phyloP scores from a whole-genome alignment of 2,888 invertebrate species.

The Chrysolina oricalcia region DNA sequence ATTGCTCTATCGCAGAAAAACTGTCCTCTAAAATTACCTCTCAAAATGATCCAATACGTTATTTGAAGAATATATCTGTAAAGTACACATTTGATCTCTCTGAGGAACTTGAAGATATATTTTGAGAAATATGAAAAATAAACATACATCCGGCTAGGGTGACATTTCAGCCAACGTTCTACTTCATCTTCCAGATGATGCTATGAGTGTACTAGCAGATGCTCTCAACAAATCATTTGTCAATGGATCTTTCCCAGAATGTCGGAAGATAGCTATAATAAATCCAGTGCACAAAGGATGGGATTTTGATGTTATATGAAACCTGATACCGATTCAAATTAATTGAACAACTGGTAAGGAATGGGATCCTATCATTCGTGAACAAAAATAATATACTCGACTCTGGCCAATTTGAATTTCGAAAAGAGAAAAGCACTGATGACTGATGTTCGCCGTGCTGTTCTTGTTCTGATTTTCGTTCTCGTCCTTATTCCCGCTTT shows the following conservation, averaged over 20 bases:
- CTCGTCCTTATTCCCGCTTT: too few species aligned
- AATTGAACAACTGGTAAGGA: too few species aligned
- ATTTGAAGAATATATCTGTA: neutral
- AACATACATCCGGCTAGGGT: neutral
- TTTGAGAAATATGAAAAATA: neutral
- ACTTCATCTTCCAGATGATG: constrained; percentile 17
- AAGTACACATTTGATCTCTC: neutral
- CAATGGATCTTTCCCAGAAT: too few species aligned
- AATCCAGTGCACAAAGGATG: too few species aligned
- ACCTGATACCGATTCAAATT: too few species aligned
- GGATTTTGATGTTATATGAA: too few species aligned
- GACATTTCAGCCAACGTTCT: neutral
- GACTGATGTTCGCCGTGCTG: too few species aligned
- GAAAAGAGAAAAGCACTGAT: neutral
- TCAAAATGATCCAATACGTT: neutral
- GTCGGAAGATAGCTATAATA: too few species aligned
- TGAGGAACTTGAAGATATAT: neutral
- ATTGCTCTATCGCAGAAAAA: too few species aligned
- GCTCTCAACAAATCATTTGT: too few species aligned
- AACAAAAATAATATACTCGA: neutral
- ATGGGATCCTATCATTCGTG: neutral
- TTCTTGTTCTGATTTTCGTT: too few species aligned
- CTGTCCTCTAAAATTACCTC: neutral
- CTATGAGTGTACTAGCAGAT: too few species aligned
- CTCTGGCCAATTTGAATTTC: neutral